Conservation (phyloP, 2,888 invertebrate species). For the Thecophora atra region DNA sequence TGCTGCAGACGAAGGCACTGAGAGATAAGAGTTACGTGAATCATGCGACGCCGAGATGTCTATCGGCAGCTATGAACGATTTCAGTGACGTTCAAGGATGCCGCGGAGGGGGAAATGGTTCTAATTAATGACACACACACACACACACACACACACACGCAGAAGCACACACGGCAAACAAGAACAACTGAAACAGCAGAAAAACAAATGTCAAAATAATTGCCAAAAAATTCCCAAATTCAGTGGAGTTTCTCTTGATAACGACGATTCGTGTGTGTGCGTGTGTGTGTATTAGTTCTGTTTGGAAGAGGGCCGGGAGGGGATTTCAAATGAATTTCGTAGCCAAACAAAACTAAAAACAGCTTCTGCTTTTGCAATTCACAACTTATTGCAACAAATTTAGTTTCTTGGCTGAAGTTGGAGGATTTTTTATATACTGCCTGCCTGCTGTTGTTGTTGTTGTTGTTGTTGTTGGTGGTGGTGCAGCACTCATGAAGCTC, state of each 20-base stretch:
- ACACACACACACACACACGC: too few relatives aligned
- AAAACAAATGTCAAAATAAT: constrained; percentile 41
- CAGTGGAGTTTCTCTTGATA: constrained; percentile 28
- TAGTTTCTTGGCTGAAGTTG: constrained; percentile 18
- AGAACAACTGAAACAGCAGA: not conserved
- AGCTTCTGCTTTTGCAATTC: too few relatives aligned
- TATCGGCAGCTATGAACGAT: constrained; percentile 37
- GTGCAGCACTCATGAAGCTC: not conserved
- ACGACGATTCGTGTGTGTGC: not conserved
- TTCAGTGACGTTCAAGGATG: not conserved
- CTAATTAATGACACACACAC: constrained; percentile 39
- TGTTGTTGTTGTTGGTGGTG: constrained; percentile 1
- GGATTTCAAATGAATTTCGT: not conserved
- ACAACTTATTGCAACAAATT: constrained; percentile 29
- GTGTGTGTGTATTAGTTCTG: too few relatives aligned
- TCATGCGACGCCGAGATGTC: constrained; percentile 44
- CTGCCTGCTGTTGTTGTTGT: not conserved
- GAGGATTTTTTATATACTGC: not conserved
- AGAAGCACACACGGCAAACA: constrained; percentile 10
- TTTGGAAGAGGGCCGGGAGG: not conserved
- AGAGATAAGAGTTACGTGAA: constrained; percentile 29
- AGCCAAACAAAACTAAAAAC: not conserved
- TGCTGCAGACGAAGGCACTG: not conserved
- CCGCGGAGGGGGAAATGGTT: constrained; percentile 27
- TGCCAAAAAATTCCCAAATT: constrained; percentile 38